Base-by-base conservation (phyloP, 2,113 vertebrate species). In the Pionites leucogaster region DNA sequence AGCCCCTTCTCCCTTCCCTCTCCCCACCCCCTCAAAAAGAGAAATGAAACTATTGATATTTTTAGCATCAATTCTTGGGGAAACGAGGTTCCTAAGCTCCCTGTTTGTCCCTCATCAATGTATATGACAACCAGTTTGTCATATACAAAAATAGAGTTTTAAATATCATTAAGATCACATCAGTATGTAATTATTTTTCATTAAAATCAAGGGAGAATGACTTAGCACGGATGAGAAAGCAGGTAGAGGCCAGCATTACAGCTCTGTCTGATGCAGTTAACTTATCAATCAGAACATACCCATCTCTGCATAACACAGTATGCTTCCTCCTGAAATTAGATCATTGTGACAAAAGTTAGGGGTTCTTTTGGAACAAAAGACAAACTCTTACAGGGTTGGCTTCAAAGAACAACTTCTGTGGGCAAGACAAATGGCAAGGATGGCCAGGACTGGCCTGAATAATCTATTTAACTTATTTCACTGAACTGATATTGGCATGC, bases 281-380 rank as follows among this genome's bases (percentile, higher is more conserved):
- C 18, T 77, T 41, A 50, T 78, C 53, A 44, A 37, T 24, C 27
- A 67, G 44, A 86, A 81, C 15, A 62, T 10, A 62, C 1, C 12
- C 13, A 22, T n/a, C 60, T 74, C 87, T 78, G 70, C 41, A 70
- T 44, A 47, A 6, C 22, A 39, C 11, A 13, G 15, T 28, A 31
- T 35, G 11, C 39, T 70, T 92, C 49, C 59, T 81, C 49, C 67
- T 65, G 37, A 84, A 93, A 83, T 62, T 37, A 83, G 23, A 49
- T 57, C 3, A 29, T 9, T 69, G 59, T 68, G 33, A 72, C 44
- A 74, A 39, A 91, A 82, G 22, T 33, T 9, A 11, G 8, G 5
- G 19, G 0, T 0, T 13, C 50, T 86, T 88, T 82, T 59, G 0
- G 12, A 87, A 47, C 9, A 79, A 59, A 20, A 63, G 19, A 64